Base-by-base conservation (phyloP, 2,113 vertebrate genomes). In the Pseudonaja textilis region DNA sequence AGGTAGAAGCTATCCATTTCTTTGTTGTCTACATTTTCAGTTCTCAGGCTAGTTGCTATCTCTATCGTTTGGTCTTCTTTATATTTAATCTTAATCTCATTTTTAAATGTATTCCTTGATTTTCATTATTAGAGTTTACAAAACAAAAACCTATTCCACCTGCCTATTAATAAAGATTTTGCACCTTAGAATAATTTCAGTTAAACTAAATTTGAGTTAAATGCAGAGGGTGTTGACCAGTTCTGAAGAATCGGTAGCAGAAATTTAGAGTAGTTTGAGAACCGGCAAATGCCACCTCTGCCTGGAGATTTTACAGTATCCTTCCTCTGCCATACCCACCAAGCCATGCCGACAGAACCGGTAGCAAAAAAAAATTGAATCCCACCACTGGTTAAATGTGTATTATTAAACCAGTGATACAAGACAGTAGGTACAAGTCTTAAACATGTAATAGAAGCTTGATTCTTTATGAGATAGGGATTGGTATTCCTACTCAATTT, bases 131-230 rank as follows among this genome's bases (percentile, higher is more conserved):
- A 81, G 6, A 81, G 18, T 34, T 39, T 81, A 20, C 18, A 81
- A 34, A 81, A 39, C 69, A 81, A 94, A 91, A 2, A 88, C 87
- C 10, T 91, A 0, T n/a, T 93, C 89, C 52, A 92, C 91, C 39
- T 87, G 86, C n/a, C 10, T 88, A 14, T 39, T 59, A 39, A 12
- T 39, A 85, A 4, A 50, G 93, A 85, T 64, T 89, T 89, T 85
- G 57, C 89, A 85, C 39, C 12, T 52, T 45, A 94, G n/a, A 81
- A 39, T 81, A 81, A 93, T 89, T 93, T 45, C 42, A 94, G 93
- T 96, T 91, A 85, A 94, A 95, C 95, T 93, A 92, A 95, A 95
- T 20, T 59, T 59, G 57, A 59, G 3, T 59, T 59, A 59, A 50
- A 50, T 50, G 47, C 47, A 50, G 47, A 9, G 47, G 47, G 8